Percentiles rank a stretch among this genome's conserved stretches.
Conservation (phyloP, 2,797 vertebrate species). For the Diceros bicornis region DNA sequence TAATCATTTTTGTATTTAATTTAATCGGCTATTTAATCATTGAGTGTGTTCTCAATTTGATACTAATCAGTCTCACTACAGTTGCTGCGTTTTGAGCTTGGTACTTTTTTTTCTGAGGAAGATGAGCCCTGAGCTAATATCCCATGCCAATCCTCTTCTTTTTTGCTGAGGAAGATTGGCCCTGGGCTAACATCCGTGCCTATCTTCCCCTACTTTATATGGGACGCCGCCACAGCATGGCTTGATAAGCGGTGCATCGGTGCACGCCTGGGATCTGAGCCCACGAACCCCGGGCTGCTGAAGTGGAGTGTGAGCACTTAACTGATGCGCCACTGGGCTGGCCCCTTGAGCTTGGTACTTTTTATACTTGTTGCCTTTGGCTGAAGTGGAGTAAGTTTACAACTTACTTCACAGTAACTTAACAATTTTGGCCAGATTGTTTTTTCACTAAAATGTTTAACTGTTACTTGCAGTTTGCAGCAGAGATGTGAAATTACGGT, state of each 20-base stretch:
- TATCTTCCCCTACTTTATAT: too few species aligned
- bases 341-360: not conserved
- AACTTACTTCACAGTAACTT: not conserved
- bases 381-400: not conserved
- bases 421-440: not conserved
- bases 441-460: constrained; percentile 21
- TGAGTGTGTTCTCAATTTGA: not conserved
- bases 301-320: too few species aligned
- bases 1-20: constrained; percentile 40
- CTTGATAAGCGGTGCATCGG: too few species aligned
- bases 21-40: not conserved
- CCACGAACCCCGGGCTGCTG: too few species aligned
- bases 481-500: not conserved
- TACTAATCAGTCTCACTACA: not conserved
- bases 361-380: constrained; percentile 6
- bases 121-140: too few species aligned
- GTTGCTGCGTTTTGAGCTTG: not conserved
- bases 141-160: too few species aligned
- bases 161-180: too few species aligned
- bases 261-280: too few species aligned
- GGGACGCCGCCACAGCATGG: too few species aligned
- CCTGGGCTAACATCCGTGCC: too few species aligned
- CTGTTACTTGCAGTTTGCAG: not conserved
- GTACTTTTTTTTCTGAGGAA: not conserved
- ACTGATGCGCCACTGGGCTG: too few species aligned